Base-by-base conservation (phyloP, 1,140 invertebrate species). In the Episyrphus balteatus region DNA sequence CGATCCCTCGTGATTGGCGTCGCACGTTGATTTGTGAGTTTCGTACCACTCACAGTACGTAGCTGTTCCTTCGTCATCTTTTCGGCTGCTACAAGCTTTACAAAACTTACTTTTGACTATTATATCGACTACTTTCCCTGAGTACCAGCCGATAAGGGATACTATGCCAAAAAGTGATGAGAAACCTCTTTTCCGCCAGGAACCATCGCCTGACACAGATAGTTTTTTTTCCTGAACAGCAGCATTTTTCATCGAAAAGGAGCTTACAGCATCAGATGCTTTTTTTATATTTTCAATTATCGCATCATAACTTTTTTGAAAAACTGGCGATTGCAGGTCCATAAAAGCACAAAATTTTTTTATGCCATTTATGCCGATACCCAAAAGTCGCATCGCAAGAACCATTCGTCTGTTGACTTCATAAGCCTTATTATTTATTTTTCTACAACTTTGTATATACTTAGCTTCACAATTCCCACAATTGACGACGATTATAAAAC, bases 321-420 rank as follows among this genome's bases (percentile, higher is more conserved):
- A n/a, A n/a, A n/a, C n/a, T n/a, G 14, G 15, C 11, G n/a, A 21
- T 6, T 38, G 36, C 56, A 55, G 33, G 41, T 60, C 53, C 56
- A 61, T 61, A 1, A 59, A 17, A 13, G 47, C 43, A 40, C 45
- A 55, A 43, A 59, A 56, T 48, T 51, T 44, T 48, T 49, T 50
- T 21, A 61, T 52, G 0, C 55, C 55, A 53, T 57, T 34, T 46
- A 36, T 51, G 5, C 52, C 50, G 38, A 57, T 21, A 33, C 55
- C 53, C 38, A 59, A 49, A 14, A 57, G 45, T 50, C 54, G 12
- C 57, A 57, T 59, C 15, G 46, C 50, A 33, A 51, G 30, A 34
- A 57, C 42, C 2, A 59, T 43, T 48, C 21, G 3, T 26, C 8
- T 3, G 8, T 26, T 26, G 3, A 26, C 21, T 26, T 26, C 21